Conservation (phyloP, 2,888 invertebrate genomes). For the Vesta saturnalis region DNA sequence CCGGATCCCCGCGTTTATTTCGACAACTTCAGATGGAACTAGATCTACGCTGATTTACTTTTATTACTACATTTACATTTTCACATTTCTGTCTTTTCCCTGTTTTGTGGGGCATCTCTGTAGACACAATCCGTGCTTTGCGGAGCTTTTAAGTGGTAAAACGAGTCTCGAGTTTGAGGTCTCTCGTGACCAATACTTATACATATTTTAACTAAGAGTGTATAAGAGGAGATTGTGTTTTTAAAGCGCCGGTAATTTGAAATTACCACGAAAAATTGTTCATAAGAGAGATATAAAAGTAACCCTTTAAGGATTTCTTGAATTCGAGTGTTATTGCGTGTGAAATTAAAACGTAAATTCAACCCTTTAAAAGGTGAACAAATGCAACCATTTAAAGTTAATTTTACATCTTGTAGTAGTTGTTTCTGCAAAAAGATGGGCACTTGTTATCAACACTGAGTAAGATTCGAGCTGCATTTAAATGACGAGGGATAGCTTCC, state of each 20-base stretch:
- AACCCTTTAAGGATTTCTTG: conserved; percentile 57
- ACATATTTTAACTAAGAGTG: conserved; percentile 57
- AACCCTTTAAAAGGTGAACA: conserved; percentile 57
- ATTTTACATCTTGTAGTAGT: conserved; percentile 51
- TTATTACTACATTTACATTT: conserved; percentile 52
- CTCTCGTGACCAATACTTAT: conserved; percentile 58
- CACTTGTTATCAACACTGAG: conserved; percentile 41
- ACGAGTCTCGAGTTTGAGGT: conserved; percentile 46
- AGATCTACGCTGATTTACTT: conserved; percentile 50
- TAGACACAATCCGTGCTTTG: conserved; percentile 42
- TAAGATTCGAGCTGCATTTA: conserved; percentile 39
- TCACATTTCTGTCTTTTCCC: conserved; percentile 43
- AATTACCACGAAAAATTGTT: conserved; percentile 59
- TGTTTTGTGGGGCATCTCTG: conserved; percentile 34
- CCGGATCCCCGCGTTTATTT: conserved; percentile 44
- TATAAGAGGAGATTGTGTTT: conserved; percentile 37
- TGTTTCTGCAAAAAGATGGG: conserved; percentile 38
- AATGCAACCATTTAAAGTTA: conserved; percentile 54
- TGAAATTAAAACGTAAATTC: conserved; percentile 63
- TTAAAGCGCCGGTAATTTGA: conserved; percentile 56
- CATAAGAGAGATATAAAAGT: conserved; percentile 60
- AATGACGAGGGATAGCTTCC: conserved; percentile 36
- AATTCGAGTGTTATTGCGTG: conserved; percentile 61
- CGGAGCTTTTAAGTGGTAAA: conserved; percentile 41
- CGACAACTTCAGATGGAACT: conserved; percentile 46